These are phyloP conservation scores for Nomada ferruginata DNA, from an alignment of 2,888 invertebrate species.

Conservation along the genomic window DNA sequence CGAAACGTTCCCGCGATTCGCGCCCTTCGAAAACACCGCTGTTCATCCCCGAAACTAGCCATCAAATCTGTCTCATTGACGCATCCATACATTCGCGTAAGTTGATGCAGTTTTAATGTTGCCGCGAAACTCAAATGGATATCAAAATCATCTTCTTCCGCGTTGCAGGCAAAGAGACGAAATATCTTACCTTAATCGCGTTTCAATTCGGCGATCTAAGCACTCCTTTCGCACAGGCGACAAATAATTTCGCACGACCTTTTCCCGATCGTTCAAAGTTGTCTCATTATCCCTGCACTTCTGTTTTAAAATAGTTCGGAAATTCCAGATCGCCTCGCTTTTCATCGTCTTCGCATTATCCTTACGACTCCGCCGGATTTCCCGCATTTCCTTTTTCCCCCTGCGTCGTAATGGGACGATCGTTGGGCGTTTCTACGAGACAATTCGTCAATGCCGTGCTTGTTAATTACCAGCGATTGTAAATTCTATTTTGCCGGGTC, in stretches of 20 bases:
- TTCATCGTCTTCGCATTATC: not conserved
- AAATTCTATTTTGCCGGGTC: conserved; percentile 67
- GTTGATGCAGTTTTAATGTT: not conserved
- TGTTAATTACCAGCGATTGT: conserved; percentile 71
- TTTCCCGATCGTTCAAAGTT: not conserved
- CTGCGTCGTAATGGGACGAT: not conserved
- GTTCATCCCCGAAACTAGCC: not conserved
- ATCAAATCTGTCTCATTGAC: not conserved
- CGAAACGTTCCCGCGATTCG: conserved; percentile 6
- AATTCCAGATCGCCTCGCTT: not conserved
- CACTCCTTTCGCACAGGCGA: not conserved
- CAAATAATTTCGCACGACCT: not conserved
- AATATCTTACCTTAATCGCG: not conserved
- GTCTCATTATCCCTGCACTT: not conserved
- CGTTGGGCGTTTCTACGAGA: not conserved
- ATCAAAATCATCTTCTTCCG: too few species aligned
- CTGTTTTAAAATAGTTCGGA: not conserved
- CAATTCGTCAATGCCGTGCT: conserved; percentile 62
- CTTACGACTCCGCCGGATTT: not conserved
- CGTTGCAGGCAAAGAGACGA: too few species aligned
- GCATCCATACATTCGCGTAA: not conserved
- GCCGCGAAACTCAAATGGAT: too few species aligned
- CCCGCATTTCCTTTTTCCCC: not conserved
- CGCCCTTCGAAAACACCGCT: not conserved
- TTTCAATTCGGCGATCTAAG: not conserved